Percentiles rank a stretch among this genome's conserved stretches.
Evolutionary conservation across 2,888 invertebrate species (phyloP).

Genomic region (Melanchra persicariae): DNA sequence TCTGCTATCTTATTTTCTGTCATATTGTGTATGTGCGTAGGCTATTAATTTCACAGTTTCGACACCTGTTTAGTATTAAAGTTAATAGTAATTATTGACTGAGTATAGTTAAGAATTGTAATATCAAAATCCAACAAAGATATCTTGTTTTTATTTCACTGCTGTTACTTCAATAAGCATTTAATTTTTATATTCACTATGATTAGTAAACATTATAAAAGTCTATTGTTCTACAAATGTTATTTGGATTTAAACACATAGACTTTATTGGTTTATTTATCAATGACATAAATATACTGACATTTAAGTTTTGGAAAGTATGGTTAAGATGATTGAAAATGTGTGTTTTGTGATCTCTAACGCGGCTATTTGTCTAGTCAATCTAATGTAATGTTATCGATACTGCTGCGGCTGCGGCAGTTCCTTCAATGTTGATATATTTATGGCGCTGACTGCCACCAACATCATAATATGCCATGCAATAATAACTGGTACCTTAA

Average conservation of each 20-base stretch:
- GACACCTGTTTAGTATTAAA: constrained; percentile 80
- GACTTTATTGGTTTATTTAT: constrained; percentile 54
- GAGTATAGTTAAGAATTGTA: constrained; percentile 86
- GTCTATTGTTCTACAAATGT: constrained; percentile 57
- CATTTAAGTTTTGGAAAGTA: constrained; percentile 43
- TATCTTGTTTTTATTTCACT: constrained; percentile 74
- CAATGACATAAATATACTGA: constrained; percentile 60
- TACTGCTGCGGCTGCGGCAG: constrained; percentile 39
- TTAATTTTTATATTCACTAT: constrained; percentile 80
- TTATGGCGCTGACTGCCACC: constrained; percentile 54
- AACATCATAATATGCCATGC: constrained; percentile 58
- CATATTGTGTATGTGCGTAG: constrained; percentile 64
- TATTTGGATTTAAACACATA: constrained; percentile 53
- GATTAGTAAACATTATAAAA: constrained; percentile 57
- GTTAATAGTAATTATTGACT: constrained; percentile 85
- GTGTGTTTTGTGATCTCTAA: constrained; percentile 55
- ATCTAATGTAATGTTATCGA: constrained; percentile 39
- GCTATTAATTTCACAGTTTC: constrained; percentile 66
- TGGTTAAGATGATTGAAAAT: constrained; percentile 28
- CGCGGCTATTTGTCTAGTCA: constrained; percentile 57
- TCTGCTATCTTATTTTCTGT: constrained; percentile 58
- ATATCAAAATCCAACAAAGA: constrained; percentile 72
- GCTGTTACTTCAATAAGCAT: constrained; percentile 86
- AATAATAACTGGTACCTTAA: constrained; percentile 59
- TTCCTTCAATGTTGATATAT: constrained; percentile 55